phyloP scores from a whole-genome alignment of 2,113 vertebrate species.

The Empidonax alnorum region DNA sequence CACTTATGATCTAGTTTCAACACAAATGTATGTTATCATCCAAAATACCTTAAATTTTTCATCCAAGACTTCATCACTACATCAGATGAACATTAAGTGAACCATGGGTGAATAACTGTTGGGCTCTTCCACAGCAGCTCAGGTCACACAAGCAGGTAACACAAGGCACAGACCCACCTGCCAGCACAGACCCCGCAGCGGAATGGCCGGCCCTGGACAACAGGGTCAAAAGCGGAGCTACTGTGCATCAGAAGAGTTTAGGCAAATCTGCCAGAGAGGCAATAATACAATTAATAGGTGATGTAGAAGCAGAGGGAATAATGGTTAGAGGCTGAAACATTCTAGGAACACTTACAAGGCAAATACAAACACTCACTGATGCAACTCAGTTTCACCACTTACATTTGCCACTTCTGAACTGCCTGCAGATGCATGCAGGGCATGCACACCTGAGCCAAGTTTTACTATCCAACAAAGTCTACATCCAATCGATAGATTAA shows the following conservation, averaged over 20 bases:
- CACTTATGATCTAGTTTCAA: not conserved
- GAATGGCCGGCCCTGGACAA: fast-evolving
- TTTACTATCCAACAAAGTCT: not conserved
- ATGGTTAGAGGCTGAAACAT: not conserved
- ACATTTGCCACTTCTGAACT: not conserved
- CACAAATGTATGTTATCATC: not conserved
- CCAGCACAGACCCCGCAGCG: not conserved
- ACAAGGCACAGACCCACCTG: not conserved
- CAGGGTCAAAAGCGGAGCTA: not conserved
- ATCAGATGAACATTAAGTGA: not conserved
- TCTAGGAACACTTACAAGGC: not conserved
- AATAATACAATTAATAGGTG: fast-evolving
- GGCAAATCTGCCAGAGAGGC: not conserved
- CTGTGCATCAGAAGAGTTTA: not conserved
- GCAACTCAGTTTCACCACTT: not conserved
- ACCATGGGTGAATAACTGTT: not conserved
- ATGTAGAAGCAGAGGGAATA: not conserved
- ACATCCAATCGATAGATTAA: not conserved
- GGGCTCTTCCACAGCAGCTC: not conserved
- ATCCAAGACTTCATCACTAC: not conserved
- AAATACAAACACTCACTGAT: not conserved
- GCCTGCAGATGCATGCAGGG: not conserved
- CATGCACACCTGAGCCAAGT: not conserved
- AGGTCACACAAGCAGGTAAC: not conserved
- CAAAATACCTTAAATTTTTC: not conserved